Evolutionary conservation across 2,888 invertebrate genomes (phyloP), one percentile per base, ranked within the genome.

Genomic region (Lamproptera curius): DNA sequence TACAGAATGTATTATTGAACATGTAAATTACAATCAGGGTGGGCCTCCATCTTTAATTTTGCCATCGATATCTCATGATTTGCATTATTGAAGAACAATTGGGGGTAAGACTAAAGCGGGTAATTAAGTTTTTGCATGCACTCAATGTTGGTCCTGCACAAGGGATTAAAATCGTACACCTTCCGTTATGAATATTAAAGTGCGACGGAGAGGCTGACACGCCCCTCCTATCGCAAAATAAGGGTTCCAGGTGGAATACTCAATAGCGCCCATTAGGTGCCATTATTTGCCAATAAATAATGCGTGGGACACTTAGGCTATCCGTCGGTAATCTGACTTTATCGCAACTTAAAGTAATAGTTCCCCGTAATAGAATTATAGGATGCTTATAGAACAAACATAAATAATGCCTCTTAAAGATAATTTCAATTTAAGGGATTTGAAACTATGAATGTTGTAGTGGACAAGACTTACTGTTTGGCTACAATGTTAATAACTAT

Each of bases 211-310:
- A 63, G 58, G 59, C 55, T 50, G 57, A 52, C 59, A 63, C 67
- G 70, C 74, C 73, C 69, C 60, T 66, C 58, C 56, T 63, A 58
- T 58, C 57, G 65, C 58, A 70, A 73, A 76, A 81, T 81, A 77
- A 81, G 84, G 77, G 75, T 76, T 70, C 73, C 75, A 78, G 74
- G 79, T 84, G 83, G 81, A 76, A 76, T 76, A 82, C 85, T 83
- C 81, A 85, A 87, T 85, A 83, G 79, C 78, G 72, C 74, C 83
- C 76, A 88, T 88, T 87, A 87, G 79, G 76, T 76, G 70, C 78
- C 76, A 88, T 88, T 88, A 87, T 82, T 72, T 73, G 79, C 73
- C 79, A 79, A 86, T 87, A 87, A 88, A 88, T 88, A 84, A 80
- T 75, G 64, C 59, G 59, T 67, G 76, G 63, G 83, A 81, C 78